Evolutionary conservation across 2,888 invertebrate genomes (phyloP), one percentile per base, ranked within the genome.

Genomic region (Watsonalla cultraria): DNA sequence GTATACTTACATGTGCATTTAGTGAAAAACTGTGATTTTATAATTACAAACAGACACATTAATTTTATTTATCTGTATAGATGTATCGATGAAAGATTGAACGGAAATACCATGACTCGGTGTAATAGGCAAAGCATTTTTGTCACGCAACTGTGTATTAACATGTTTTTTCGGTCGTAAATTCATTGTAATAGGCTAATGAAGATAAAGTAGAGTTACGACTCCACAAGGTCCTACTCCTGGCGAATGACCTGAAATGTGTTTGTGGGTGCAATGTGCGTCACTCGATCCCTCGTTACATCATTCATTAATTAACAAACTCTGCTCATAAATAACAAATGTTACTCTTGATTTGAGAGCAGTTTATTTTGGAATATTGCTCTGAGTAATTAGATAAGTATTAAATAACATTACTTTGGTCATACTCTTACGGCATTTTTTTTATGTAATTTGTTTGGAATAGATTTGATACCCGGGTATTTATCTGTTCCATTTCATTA

Each of bases 281-380:
- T 65, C 69, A 74, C 76, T 74, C 77, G 77, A 81, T 79, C 75
- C 73, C 76, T 72, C 76, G 70, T 79, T 77, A 74, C 71, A 62
- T 72, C 67, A 70, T 70, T 80, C 76, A 82, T 78, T 78, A 79
- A 79, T 78, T 76, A 75, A 67, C 74, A 68, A 66, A 57, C 60
- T 65, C 58, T 60, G 60, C 62, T 65, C 54, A 35, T 57, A 53
- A 63, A 56, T 49, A 37, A 0, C 14, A 37, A 24, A 8, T 35
- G 34, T 48, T 15, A n/a, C 34, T 33, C 6, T 47, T 35, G 47
- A 35, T 48, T 13, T 35, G 8, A 45, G 11, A 24, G 24, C 24
- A 24, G 24, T 24, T 24, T 4, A 24, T 24, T 24, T 24, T 24
- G 24, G 24, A 24, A 24, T 24, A 24, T 2, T 24, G 4, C 24